A percentile compares a stretch with the other conserved stretches of the same genome.
Conservation (phyloP, 2,888 invertebrate species). For the Parelbella ahira region DNA sequence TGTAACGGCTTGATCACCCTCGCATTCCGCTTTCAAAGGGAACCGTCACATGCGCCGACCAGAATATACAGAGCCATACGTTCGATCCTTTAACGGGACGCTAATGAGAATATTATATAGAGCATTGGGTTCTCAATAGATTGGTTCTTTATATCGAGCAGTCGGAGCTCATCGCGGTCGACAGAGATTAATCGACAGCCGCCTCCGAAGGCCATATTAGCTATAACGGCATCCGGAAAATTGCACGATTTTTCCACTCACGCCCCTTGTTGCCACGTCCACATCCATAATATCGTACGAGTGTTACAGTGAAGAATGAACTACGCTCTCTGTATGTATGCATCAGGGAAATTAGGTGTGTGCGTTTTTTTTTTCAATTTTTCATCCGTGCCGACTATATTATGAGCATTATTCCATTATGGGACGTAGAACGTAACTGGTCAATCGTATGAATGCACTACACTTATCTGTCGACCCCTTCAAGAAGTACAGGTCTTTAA, state of each 20-base stretch:
- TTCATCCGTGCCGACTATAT: too few relatives aligned
- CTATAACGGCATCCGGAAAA: slow-evolving; percentile 75
- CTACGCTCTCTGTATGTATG: background rate
- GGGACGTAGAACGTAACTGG: too few relatives aligned
- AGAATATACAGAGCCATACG: slow-evolving; percentile 38
- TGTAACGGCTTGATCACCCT: slow-evolving; percentile 50
- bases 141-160: slow-evolving; percentile 59
- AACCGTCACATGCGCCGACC: slow-evolving; percentile 43
- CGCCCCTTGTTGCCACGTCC: slow-evolving; percentile 60
- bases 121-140: slow-evolving; percentile 46
- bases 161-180: slow-evolving; percentile 62
- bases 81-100: slow-evolving; percentile 35
- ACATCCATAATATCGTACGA: slow-evolving; percentile 55
- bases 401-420: too few relatives aligned
- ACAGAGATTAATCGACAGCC: slow-evolving; percentile 72
- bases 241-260: slow-evolving; percentile 70
- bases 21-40: slow-evolving; percentile 44
- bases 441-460: too few relatives aligned
- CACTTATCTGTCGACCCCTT: too few relatives aligned
- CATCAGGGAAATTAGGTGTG: slow-evolving; percentile 1
- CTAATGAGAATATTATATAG: slow-evolving; percentile 47
- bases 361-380: too few relatives aligned
- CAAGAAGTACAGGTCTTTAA: too few relatives aligned
- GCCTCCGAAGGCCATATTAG: slow-evolving; percentile 68
- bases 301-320: slow-evolving; percentile 47